Evolutionary conservation across 2,888 invertebrate genomes (phyloP), one percentile per base, ranked within the genome.

Genomic region (Coronaproctus castanopsis): DNA sequence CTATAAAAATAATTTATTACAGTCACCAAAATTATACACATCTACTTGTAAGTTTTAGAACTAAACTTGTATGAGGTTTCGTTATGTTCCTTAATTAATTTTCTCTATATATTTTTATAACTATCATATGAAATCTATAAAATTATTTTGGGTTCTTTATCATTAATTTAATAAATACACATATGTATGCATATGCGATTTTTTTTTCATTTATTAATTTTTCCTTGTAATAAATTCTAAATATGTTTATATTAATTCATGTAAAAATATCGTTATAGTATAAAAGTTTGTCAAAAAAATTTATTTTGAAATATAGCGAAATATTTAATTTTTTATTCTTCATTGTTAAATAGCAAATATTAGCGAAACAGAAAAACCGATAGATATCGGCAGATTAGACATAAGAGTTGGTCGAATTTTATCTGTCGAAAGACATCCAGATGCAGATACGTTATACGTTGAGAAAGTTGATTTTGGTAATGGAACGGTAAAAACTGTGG

Each of bases 381-480:
- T 14, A 21, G 55, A 68, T 64, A 63, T 67, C 21, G 64, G 67
- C n/a, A 79, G 85, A 64, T 74, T 95, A 55, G 91, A 95, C 71
- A 83, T 95, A 50, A 77, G 90, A 67, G 81, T 95, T 58, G 95
- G 95, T 52, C 83, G 83, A 71, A 85, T 95, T 66, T 74, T 88
- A 2, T 83, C 87, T 67, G 85, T 91, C 3, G 77, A 80, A 1
- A 80, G 81, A 70, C 93, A 95, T 75, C 91, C 92, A 0, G 91
- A 93, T 73, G 93, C 93, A 10, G 91, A 95, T 72, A 78, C 83
- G 53, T 76, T 95, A 24, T 95, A 91, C 74, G 83, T 95, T n/a
- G 85, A 90, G 69, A 85, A 87, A 72, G 88, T 95, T 67, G 90
- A 93, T 72, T 71, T 93, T 57, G 92, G 87, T n/a, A 87, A 87